Evolutionary conservation across 1,140 invertebrate species (phyloP).

Genomic region (Drosophila gunungcola): DNA sequence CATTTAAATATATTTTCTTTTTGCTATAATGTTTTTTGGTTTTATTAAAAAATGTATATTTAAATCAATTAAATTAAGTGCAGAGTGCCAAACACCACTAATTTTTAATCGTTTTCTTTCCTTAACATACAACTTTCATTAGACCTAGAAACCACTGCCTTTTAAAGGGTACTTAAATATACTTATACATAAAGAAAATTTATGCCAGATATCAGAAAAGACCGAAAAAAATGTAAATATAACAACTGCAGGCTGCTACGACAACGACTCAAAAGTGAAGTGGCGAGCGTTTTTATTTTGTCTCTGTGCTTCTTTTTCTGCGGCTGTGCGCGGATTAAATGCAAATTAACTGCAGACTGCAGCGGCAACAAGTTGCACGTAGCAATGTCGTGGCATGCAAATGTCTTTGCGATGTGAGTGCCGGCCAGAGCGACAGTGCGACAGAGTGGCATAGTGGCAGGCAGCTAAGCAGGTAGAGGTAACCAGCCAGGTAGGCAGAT

Average conservation of each 20-base stretch:
- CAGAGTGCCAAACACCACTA: no score
- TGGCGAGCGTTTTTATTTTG: slow-evolving; percentile 52
- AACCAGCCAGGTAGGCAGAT: slow-evolving; percentile 27
- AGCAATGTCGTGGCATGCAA: slow-evolving; percentile 64
- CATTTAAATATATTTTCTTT: no score
- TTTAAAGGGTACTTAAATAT: slow-evolving; percentile 23
- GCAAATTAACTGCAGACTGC: slow-evolving; percentile 77
- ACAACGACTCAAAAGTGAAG: slow-evolving; percentile 58
- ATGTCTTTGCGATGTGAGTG: slow-evolving; percentile 39
- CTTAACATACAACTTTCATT: no score
- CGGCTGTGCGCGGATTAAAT: slow-evolving; percentile 68
- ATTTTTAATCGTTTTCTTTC: no score
- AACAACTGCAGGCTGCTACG: slow-evolving; percentile 37
- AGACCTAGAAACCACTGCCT: not conserved
- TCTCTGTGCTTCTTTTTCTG: slow-evolving; percentile 23
- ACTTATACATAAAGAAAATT: slow-evolving; percentile 46
- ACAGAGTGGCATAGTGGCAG: slow-evolving; percentile 32
- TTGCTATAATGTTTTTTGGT: no score
- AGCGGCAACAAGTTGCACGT: slow-evolving; percentile 80
- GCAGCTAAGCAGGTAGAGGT: slow-evolving; percentile 27
- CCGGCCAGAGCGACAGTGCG: slow-evolving; percentile 19
- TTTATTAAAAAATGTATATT: no score
- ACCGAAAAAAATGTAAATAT: slow-evolving; percentile 44
- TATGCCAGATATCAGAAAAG: slow-evolving; percentile 54
- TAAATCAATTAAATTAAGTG: no score